Evolutionary conservation across 2,113 vertebrate genomes (phyloP), one percentile per base, ranked within the genome.

Genomic region (Mus spicilegus): DNA sequence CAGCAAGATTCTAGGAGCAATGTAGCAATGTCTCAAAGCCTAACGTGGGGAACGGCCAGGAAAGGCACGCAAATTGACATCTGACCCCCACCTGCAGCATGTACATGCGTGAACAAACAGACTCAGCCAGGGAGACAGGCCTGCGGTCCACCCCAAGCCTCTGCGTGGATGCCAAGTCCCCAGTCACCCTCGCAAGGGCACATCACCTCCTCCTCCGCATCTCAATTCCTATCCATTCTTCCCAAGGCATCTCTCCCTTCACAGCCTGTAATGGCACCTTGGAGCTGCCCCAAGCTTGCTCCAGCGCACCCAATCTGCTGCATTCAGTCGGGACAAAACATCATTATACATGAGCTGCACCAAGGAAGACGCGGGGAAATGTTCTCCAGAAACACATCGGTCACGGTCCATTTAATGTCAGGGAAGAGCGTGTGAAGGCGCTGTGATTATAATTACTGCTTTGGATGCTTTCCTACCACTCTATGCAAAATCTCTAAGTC

Each of bases 341-440:
- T 96, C 86, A 81, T 92, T 92, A 84, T 49, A 42, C 0, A 0
- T 26, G 69, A 96, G 80, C 93, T 67, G 65, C 65, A 26, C 69
- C 42, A 13, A 94, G 54, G n/a, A 86, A 93, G 91, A 54, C n/a
- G 30, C 1, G 46, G 49, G 73, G 51, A 46, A 0, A 39, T 51
- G 67, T 86, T 58, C 95, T 93, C 89, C 77, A 97, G 93, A 91
- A 94, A 90, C 81, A 46, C 92, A 96, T 96, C 80, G 49, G 96
- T 88, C 93, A 97, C 67, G 78, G 94, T 87, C 85, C 96, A 92
- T 96, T 97, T 96, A 78, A 63, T 51, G 39, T 67, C 73, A 69
- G 91, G 88, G 94, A 86, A 90, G 92, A 54, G 61, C 89, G 67
- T 89, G 7, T 80, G 95, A 93, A 97, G 92, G 22, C 80, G 6